Conservation (phyloP, 1,140 invertebrate species). For the Drosophila pandora region DNA sequence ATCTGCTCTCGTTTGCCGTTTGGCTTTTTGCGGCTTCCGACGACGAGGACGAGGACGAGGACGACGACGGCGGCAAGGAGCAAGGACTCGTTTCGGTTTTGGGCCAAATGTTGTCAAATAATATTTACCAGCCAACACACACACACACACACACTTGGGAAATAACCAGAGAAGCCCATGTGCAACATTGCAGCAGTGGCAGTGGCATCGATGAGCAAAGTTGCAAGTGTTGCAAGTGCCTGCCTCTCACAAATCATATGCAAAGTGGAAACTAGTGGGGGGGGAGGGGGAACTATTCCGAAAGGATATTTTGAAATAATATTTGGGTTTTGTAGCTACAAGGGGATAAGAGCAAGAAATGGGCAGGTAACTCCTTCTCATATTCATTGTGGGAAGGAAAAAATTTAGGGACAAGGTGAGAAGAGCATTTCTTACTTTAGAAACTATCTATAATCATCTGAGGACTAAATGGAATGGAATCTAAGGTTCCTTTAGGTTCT, state of each 20-base stretch:
- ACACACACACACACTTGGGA: constrained; percentile 9
- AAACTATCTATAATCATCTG: no score
- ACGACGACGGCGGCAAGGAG: constrained; percentile 13
- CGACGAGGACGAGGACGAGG: constrained; percentile 27
- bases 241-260: constrained; percentile 3
- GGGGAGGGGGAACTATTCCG: no score
- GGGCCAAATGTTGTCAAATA: constrained; percentile 74
- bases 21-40: constrained; percentile 56
- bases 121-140: constrained; percentile 60
- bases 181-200: not conserved
- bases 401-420: no score
- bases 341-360: no score
- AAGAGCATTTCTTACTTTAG: no score
- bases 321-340: no score
- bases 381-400: no score
- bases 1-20: constrained; percentile 46
- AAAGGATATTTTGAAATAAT: no score
- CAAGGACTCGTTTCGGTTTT: not conserved
- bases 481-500: no score
- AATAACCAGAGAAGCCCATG: constrained; percentile 8
- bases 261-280: not conserved
- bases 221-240: not conserved
- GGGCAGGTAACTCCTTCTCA: no score
- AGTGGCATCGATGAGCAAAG: not conserved
- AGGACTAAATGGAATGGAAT: no score